These are phyloP conservation scores for Netelia virgata DNA, from an alignment of 2,888 invertebrate genomes.

Conservation along the genomic window DNA sequence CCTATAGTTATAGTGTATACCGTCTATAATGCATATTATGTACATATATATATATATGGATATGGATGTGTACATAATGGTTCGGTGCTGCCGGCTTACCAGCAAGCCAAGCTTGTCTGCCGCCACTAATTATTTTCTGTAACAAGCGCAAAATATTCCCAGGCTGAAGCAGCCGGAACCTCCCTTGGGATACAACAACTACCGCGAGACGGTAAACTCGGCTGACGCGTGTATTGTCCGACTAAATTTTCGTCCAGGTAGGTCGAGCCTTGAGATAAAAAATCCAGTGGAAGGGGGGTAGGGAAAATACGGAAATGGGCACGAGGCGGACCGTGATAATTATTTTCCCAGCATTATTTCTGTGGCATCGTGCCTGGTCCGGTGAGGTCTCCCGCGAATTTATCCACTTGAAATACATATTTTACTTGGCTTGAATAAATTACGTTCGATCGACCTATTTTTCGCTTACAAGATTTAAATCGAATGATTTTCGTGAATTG, in stretches of 20 bases:
- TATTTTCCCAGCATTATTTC: neutral
- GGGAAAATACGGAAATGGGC: neutral
- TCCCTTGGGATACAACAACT: neutral
- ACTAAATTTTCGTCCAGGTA: conserved; percentile 14
- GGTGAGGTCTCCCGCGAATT: neutral
- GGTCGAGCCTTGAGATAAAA: neutral
- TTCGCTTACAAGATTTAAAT: neutral
- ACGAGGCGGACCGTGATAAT: neutral
- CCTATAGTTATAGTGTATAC: conserved; percentile 26
- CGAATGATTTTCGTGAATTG: neutral
- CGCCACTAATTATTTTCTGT: conserved; percentile 81
- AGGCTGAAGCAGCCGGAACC: conserved; percentile 9
- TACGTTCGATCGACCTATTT: neutral
- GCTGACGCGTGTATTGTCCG: conserved; percentile 22
- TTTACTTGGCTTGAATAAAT: neutral
- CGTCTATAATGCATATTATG: neutral
- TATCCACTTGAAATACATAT: neutral
- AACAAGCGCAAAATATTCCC: conserved; percentile 78
- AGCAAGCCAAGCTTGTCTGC: conserved; percentile 61
- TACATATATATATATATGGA: conserved; percentile 35
- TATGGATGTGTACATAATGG: conserved; percentile 62
- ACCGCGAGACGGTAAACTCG: conserved; percentile 22
- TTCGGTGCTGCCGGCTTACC: conserved; percentile 58
- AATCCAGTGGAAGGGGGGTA: neutral
- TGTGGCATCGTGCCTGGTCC: neutral